Percentiles rank a stretch among this genome's conserved stretches.
Conservation (phyloP, 2,797 vertebrate species). For the Spinibarbus caldwelli region DNA sequence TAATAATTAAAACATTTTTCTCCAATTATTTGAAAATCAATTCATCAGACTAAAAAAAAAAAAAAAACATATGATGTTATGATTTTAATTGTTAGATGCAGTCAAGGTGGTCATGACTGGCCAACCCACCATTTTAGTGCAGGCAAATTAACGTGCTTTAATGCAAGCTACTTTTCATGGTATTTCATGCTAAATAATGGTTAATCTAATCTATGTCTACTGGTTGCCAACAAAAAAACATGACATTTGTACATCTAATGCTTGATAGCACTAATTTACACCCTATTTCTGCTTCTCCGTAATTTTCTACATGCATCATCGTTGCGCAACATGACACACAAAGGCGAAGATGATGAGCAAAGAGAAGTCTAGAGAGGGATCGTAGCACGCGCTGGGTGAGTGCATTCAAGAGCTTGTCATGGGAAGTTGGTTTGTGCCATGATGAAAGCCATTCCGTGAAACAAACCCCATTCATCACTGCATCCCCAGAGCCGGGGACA, state of each 20-base stretch:
- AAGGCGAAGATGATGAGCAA: slow-evolving; percentile 11
- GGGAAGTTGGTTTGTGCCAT: slow-evolving; percentile 44
- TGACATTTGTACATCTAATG: neutral
- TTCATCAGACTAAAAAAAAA: no score
- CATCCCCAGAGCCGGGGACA: slow-evolving; percentile 41
- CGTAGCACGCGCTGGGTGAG: neutral
- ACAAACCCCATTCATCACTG: slow-evolving; percentile 61
- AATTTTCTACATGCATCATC: no score
- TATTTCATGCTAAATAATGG: neutral
- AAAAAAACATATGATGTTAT: no score
- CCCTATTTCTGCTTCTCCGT: no score
- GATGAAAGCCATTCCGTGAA: slow-evolving; percentile 59
- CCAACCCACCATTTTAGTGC: neutral
- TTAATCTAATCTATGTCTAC: neutral
- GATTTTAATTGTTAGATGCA: neutral
- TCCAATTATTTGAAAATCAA: no score
- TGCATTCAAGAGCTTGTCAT: slow-evolving; percentile 31
- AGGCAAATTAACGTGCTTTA: neutral
- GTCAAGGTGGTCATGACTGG: no score
- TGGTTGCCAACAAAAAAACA: neutral
- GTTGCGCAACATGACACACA: neutral
- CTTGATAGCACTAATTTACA: no score
- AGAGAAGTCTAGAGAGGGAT: slow-evolving; percentile 25
- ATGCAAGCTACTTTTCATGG: neutral
- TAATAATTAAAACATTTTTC: no score